Percentiles rank a stretch among this genome's conserved stretches.
phyloP scores from a whole-genome alignment of 2,113 vertebrate genomes.

The Rhea pennata region DNA sequence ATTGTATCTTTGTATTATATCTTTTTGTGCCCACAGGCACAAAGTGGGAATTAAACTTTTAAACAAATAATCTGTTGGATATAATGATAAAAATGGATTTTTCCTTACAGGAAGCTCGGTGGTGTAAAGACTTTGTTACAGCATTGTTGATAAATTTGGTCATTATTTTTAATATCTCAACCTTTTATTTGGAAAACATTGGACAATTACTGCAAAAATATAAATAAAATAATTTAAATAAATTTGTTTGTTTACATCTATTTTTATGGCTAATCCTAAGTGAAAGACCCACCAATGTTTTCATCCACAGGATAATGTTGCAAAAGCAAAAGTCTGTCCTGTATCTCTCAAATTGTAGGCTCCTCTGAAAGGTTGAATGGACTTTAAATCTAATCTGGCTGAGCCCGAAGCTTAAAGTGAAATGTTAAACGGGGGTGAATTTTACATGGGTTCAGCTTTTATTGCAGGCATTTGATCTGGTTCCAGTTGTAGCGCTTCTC shows the following conservation, averaged over 20 bases:
- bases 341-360: background rate
- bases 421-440: background rate
- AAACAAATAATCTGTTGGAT: background rate
- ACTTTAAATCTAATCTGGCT: background rate
- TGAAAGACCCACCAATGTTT: background rate
- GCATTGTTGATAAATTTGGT: background rate
- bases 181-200: background rate
- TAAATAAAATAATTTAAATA: background rate
- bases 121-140: background rate
- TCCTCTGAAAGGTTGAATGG: background rate
- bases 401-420: background rate
- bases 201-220: background rate
- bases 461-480: conserved; percentile 28
- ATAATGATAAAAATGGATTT: background rate
- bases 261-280: background rate
- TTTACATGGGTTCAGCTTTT: conserved; percentile 19
- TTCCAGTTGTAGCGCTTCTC: background rate
- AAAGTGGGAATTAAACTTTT: conserved; percentile 1
- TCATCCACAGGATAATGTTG: background rate
- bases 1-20: background rate
- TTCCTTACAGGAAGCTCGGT: background rate
- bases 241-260: background rate
- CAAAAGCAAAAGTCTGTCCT: background rate
- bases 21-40: too few species aligned
- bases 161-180: background rate